Evolutionary conservation across 1,140 invertebrate genomes (phyloP).

Genomic region (Radopholus similis): DNA sequence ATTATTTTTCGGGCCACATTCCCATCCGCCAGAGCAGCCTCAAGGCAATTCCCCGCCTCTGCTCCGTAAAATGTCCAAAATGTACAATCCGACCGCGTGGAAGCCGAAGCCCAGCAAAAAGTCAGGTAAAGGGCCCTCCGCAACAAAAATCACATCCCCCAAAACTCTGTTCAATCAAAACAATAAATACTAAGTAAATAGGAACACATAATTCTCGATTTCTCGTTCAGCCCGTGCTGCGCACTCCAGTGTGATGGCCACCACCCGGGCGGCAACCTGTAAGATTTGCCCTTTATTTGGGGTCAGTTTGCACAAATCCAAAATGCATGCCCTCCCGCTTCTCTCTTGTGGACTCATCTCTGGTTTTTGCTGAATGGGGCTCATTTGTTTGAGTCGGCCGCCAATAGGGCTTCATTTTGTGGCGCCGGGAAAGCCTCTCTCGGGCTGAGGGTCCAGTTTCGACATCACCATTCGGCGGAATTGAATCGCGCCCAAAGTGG

Average conservation of each 20-base stretch:
- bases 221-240: not conserved
- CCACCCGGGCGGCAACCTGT: slow-evolving; percentile 29
- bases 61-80: not conserved
- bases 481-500: no score
- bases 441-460: no score
- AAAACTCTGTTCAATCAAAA: no score
- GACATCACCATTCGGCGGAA: no score
- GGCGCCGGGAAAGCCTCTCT: no score
- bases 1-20: no score
- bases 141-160: not conserved
- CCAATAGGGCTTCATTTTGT: no score
- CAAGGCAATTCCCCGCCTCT: no score
- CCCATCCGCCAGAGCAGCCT: no score
- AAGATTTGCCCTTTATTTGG: slow-evolving; percentile 2
- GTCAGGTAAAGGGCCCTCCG: not conserved
- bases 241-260: slow-evolving; percentile 10
- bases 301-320: not conserved
- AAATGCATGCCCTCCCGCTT: not conserved
- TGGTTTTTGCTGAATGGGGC: not conserved
- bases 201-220: no score
- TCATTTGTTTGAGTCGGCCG: no score
- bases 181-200: no score
- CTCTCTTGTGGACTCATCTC: not conserved
- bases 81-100: not conserved
- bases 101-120: slow-evolving; percentile 5